A percentile compares a stretch with the other conserved stretches of the same genome.
phyloP scores from a whole-genome alignment of 1,140 invertebrate genomes.

The Papilio polytes region DNA sequence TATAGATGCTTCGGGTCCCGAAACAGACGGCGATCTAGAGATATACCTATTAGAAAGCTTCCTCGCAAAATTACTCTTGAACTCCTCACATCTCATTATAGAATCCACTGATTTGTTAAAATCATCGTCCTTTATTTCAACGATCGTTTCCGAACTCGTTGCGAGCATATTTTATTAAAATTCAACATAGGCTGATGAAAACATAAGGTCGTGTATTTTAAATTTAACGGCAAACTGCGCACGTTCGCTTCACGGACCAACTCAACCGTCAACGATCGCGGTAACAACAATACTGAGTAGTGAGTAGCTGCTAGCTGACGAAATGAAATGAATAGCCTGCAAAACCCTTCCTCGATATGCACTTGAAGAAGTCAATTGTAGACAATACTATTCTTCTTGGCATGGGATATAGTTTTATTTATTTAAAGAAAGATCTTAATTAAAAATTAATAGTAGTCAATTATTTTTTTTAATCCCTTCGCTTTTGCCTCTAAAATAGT shows the following conservation, averaged over 20 bases:
- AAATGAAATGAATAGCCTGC: constrained; percentile 29
- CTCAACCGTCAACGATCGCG: constrained; percentile 58
- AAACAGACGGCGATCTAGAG: constrained; percentile 55
- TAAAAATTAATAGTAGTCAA: background rate
- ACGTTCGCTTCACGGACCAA: constrained; percentile 42
- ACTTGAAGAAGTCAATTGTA: background rate
- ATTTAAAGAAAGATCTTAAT: background rate
- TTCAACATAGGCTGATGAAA: constrained; percentile 54
- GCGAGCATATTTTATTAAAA: constrained; percentile 63
- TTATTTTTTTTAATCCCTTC: constrained; percentile 19
- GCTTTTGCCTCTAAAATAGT: constrained; percentile 14
- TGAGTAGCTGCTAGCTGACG: constrained; percentile 42
- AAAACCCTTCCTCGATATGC: constrained; percentile 32
- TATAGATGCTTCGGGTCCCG: constrained; percentile 60
- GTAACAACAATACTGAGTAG: constrained; percentile 57
- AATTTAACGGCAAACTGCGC: constrained; percentile 49
- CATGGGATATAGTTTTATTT: background rate
- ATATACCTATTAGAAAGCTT: constrained; percentile 75
- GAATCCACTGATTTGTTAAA: constrained; percentile 76
- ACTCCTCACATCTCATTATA: constrained; percentile 79
- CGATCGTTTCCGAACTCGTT: constrained; percentile 52
- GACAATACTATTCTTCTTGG: background rate
- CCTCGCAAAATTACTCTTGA: constrained; percentile 79
- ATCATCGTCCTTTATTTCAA: constrained; percentile 59
- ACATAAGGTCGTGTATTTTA: constrained; percentile 51